A percentile compares a stretch with the other conserved stretches of the same genome.
Conservation (phyloP, 2,888 invertebrate genomes). For the Lordiphosa andalusiaca region DNA sequence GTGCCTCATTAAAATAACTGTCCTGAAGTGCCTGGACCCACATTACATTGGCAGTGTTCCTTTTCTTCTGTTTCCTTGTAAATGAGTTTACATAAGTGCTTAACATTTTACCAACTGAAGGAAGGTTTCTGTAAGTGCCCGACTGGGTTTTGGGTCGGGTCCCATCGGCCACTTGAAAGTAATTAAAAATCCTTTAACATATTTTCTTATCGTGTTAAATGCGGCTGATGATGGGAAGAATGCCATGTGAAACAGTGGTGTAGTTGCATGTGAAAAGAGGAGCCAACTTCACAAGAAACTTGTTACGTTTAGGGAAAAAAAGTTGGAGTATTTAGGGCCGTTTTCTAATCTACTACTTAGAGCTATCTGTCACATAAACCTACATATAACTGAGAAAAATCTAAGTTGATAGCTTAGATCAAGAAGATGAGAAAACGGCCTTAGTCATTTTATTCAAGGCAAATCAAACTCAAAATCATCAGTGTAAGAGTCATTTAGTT, state of each 20-base stretch:
- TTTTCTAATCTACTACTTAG: too few relatives aligned
- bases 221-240: conserved; percentile 37
- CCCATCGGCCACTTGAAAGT: conserved; percentile 62
- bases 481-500: too few relatives aligned
- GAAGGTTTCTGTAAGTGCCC: conserved; percentile 19
- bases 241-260: conserved; percentile 38
- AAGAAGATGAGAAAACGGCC: too few relatives aligned
- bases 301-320: neutral
- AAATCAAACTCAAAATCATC: too few relatives aligned
- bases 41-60: conserved; percentile 16
- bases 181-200: conserved; percentile 73
- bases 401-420: too few relatives aligned
- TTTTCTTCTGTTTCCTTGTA: conserved; percentile 8
- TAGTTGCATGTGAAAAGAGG: neutral
- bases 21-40: conserved; percentile 4
- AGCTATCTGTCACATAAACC: too few relatives aligned
- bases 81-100: conserved; percentile 30
- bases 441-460: too few relatives aligned
- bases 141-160: conserved; percentile 11
- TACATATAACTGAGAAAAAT: too few relatives aligned
- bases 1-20: conserved; percentile 32
- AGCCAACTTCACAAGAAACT: too few relatives aligned
- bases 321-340: too few relatives aligned
- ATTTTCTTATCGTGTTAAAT: conserved; percentile 62
- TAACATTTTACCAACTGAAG: conserved; percentile 8